Conservation (phyloP, 2,113 vertebrate genomes). For the Lophius piscatorius region DNA sequence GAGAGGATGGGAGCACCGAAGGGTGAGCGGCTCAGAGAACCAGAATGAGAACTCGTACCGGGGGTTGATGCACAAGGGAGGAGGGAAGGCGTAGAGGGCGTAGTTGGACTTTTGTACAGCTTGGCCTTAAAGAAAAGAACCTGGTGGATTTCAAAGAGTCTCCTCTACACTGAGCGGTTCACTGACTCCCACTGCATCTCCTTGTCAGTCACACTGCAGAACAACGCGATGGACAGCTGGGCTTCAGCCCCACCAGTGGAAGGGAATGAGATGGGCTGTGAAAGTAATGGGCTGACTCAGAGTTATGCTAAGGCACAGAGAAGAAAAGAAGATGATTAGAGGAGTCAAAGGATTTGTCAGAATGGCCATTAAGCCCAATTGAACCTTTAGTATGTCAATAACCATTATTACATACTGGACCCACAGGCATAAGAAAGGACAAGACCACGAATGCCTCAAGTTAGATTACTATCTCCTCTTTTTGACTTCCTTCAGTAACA, state of each 20-base stretch:
- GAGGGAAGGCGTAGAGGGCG: conserved; percentile 54
- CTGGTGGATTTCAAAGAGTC: conserved; percentile 70
- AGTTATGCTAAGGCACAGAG: conserved; percentile 38
- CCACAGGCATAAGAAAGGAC: conserved; percentile 30
- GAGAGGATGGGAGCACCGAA: conserved; percentile 35
- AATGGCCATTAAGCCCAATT: conserved; percentile 47
- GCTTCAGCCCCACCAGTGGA: conserved; percentile 42
- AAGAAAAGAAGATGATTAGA: conserved; percentile 50
- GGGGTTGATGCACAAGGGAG: conserved; percentile 36
- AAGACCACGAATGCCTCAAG: conserved; percentile 21
- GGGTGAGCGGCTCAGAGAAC: conserved; percentile 56
- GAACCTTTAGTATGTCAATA: conserved; percentile 68
- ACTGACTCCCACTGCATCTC: conserved; percentile 59
- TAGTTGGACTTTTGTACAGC: conserved; percentile 68
- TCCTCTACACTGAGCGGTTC: conserved; percentile 68
- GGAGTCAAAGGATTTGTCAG: conserved; percentile 46
- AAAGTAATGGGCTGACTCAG: conserved; percentile 51
- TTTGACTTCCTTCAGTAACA: background rate
- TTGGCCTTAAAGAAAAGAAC: conserved; percentile 73
- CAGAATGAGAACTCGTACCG: conserved; percentile 47
- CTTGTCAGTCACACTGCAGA: conserved; percentile 72
- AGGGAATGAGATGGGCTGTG: conserved; percentile 60
- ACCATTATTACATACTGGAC: conserved; percentile 57
- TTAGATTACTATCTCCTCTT: background rate
- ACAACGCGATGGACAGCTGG: conserved; percentile 74